A percentile compares a stretch with the other conserved stretches of the same genome.
phyloP scores from a whole-genome alignment of 2,797 vertebrate genomes.

The Leuciscus waleckii region DNA sequence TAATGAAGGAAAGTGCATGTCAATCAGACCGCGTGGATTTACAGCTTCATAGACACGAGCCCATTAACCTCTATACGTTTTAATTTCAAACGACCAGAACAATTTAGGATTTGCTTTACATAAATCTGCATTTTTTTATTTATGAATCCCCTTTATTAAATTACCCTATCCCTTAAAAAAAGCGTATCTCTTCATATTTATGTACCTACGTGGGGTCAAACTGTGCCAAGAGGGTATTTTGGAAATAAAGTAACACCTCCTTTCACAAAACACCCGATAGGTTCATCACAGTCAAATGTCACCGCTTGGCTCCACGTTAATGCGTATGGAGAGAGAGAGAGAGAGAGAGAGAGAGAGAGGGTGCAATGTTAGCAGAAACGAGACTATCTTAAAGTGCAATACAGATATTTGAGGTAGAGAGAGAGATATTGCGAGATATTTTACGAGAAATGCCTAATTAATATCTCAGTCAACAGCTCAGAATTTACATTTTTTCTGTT shows the following conservation, averaged over 20 bases:
- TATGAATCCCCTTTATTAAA: not conserved
- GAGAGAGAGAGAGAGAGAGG: too few relatives aligned
- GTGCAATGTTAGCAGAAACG: constrained; percentile 15
- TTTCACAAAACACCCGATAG: constrained; percentile 29
- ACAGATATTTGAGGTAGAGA: not conserved
- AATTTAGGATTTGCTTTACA: not conserved
- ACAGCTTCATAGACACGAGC: constrained; percentile 9
- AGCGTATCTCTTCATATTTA: not conserved
- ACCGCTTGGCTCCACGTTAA: constrained; percentile 38
- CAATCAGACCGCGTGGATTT: constrained; percentile 9
- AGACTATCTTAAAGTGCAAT: not conserved
- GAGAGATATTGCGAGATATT: too few relatives aligned
- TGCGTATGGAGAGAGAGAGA: constrained; percentile 46
- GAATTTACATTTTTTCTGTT: not conserved
- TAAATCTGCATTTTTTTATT: not conserved
- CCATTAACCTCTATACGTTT: not conserved
- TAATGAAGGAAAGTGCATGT: not conserved
- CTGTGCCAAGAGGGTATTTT: constrained; percentile 15
- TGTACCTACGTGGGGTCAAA: not conserved
- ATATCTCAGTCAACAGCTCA: not conserved
- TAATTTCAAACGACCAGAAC: not conserved
- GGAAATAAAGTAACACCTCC: constrained; percentile 18
- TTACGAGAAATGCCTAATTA: not conserved
- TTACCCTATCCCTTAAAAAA: not conserved
- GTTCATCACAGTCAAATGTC: constrained; percentile 51